phyloP scores from a whole-genome alignment of 2,113 vertebrate species.

The Gnathonemus longibarbis region DNA sequence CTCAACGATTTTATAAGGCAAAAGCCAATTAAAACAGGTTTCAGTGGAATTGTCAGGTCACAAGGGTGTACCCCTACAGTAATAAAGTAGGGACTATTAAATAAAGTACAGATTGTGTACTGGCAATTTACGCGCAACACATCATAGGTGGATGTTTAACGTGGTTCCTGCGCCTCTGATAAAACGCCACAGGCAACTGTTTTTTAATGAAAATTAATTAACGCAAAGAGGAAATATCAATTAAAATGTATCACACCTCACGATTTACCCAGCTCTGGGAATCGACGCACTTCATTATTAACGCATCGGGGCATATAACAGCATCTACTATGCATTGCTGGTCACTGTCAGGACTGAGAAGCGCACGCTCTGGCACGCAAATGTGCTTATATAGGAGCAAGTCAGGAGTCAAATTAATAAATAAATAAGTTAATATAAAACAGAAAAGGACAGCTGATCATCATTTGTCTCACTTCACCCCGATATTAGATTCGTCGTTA shows the following conservation, averaged over 20 bases:
- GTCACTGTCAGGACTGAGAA: background rate
- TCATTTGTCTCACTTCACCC: background rate
- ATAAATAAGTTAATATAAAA: background rate
- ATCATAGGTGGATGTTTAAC: background rate
- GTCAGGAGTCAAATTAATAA: background rate
- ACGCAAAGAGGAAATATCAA: conserved; percentile 7
- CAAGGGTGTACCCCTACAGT: background rate
- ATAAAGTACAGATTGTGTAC: background rate
- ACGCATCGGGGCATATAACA: background rate
- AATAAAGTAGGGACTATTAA: conserved; percentile 2
- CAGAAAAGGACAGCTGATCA: background rate
- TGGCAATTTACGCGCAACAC: conserved; percentile 3
- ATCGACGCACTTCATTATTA: conserved; percentile 5
- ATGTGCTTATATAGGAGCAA: background rate
- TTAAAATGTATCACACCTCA: background rate
- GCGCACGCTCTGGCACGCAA: background rate
- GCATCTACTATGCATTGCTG: background rate
- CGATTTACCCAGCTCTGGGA: background rate
- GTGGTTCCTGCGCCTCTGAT: background rate
- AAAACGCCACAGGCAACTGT: background rate
- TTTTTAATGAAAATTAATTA: conserved; percentile 15
- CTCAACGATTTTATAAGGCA: background rate
- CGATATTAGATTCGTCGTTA: background rate
- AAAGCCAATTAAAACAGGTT: conserved; percentile 2
- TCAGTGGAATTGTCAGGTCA: conserved; percentile 2